Evolutionary conservation across 53 echinoderm and acorn worm genomes (phyloP), one percentile per base, ranked within the genome.

Genomic region (Paelopatides confundens): DNA sequence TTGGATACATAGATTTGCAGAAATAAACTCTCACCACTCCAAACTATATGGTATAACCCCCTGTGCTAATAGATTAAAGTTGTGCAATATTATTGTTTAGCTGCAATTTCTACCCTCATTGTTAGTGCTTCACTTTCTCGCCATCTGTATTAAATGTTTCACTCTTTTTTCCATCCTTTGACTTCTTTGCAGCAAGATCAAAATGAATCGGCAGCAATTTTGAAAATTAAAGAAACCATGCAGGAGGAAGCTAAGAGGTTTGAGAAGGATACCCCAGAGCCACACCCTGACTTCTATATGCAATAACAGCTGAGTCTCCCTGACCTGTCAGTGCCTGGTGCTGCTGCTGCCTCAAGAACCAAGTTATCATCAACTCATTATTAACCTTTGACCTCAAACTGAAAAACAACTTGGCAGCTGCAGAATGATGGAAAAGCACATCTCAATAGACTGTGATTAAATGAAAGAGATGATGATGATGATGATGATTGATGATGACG

Each of bases 171-270:
- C 26, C 29, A 13, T 63, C 63, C 18, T 63, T 17, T 8, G 7
- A 8, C 43, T 12, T 12, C 43, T 24, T 47, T 24, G 36, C 87
- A 65, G 63, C 95, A 91, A 90, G 96, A 96, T 85, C 96, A 99
- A 92, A 95, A 95, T 35, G 99, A 99, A 88, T 99, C 99, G 78
- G 99, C 99, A 85, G 99, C 95, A 70, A 99, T 99, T 89, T 95
- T 96, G 78, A 99, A 99, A 89, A 99, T 99, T 37, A 99, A 99
- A 94, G 99, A 99, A 77, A 96, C 92, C 67, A 99, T 99, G 99
- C 95, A 99, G 89, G 99, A 99, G 87, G 99, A 99, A 87, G 99
- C 99, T 66, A 99, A 99, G 87, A 89, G 95, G 85, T 97, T 96
- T 89, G 95, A 96, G 83, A 99, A 99, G 87, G 96, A 99, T 50